Conservation (phyloP, 2,888 invertebrate genomes). For the Acrobasis consociella region DNA sequence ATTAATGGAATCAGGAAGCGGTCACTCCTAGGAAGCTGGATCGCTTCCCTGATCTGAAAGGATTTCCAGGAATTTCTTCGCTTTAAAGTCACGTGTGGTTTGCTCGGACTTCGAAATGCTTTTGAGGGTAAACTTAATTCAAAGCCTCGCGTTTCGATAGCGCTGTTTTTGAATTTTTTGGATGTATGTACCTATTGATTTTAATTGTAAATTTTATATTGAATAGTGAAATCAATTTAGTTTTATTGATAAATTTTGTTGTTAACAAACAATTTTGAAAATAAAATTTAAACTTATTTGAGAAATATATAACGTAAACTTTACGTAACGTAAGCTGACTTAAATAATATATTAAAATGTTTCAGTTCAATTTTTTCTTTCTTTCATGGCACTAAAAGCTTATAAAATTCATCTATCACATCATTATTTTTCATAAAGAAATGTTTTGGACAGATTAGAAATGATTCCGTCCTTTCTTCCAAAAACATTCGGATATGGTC, state of each 20-base stretch:
- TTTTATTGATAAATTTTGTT: too few relatives aligned
- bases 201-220: background rate
- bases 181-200: background rate
- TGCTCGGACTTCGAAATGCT: constrained; percentile 53
- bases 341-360: too few relatives aligned
- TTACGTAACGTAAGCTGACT: too few relatives aligned
- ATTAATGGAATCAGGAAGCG: constrained; percentile 68
- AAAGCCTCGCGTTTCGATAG: constrained; percentile 11
- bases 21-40: constrained; percentile 53
- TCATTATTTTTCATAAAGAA: too few relatives aligned
- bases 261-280: too few relatives aligned
- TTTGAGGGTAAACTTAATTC: constrained; percentile 48
- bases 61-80: constrained; percentile 60
- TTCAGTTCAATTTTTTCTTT: background rate
- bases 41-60: constrained; percentile 65
- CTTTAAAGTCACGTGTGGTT: constrained; percentile 54
- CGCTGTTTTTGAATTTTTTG: background rate
- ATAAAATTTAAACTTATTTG: too few relatives aligned
- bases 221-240: too few relatives aligned
- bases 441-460: too few relatives aligned
- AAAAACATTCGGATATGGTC: constrained; percentile 20
- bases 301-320: too few relatives aligned
- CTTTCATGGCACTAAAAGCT: too few relatives aligned
- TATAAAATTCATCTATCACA: too few relatives aligned
- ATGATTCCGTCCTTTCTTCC: too few relatives aligned